Base-by-base conservation (phyloP, 2,888 invertebrate genomes). In the Punctoribates punctum region DNA sequence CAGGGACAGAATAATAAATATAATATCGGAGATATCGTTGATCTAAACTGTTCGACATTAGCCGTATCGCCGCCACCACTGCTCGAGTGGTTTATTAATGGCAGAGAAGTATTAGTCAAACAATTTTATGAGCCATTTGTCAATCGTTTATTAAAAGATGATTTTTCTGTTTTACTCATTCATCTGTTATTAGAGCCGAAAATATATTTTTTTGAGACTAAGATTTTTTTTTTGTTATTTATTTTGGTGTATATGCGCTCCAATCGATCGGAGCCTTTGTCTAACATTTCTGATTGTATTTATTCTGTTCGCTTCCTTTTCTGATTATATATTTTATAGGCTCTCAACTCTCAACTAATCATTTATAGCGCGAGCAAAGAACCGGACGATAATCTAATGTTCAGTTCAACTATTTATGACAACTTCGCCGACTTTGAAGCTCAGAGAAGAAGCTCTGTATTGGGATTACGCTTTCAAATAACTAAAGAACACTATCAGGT, bases 51-150 rank as follows among this genome's bases (percentile, higher is more conserved):
- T 38, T 77, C 79, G 11, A 73, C 76, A 20, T 73, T 73, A 34
- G 77, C 78, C 5, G 11, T 23, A 57, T 74, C 76, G 13, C 78
- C 78, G 62, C 78, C 79, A 46, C 78, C 77, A 48, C 77, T 77
- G 25, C 74, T 79, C 38, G 74, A 78, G 23, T 79, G 79, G 79
- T 79, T 77, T 67, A 77, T 79, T 23, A 79, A 79, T 75, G 79
- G 78, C 27, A 74, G 75, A 75, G 79, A 79, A 67, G 78, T 79
- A 75, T 78, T 76, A 73, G 3, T 17, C 48, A 25, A 48, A 23
- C 51, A 46, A 29, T 65, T 34, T 20, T 57, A 48, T 48, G 48
- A 48, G n/a, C n/a, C 8, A 57, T 57, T 57, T 57, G 23, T 57
- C n/a, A 23, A 11, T 5, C 57, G 9, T 57, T 57, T 11, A 9